A percentile compares a stretch with the other conserved stretches of the same genome.
Conservation (phyloP, 2,113 vertebrate species). For the Vidua macroura region DNA sequence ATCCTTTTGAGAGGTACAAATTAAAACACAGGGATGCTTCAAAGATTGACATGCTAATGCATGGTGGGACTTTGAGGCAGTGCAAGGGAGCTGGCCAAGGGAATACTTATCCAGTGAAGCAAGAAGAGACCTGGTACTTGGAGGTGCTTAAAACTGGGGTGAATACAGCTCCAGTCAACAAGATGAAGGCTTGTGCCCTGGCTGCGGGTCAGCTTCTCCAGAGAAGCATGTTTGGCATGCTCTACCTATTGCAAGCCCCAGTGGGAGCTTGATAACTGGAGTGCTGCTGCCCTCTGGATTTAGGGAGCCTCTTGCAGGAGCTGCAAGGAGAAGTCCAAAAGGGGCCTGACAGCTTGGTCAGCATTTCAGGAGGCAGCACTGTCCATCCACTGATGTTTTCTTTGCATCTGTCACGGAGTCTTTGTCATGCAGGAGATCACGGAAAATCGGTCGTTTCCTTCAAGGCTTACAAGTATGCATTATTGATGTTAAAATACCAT, state of each 20-base stretch:
- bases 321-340: background rate
- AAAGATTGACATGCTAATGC: background rate
- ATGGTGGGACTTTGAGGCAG: background rate
- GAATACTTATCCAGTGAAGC: background rate
- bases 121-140: background rate
- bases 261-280: background rate
- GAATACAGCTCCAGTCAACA: background rate
- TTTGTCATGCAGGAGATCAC: background rate
- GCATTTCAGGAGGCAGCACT: background rate
- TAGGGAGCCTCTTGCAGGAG: background rate
- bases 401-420: background rate
- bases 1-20: background rate
- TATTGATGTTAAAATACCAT: background rate
- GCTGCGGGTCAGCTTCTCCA: background rate
- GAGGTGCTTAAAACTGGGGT: background rate
- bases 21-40: background rate
- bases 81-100: background rate
- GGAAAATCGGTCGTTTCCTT: accelerated
- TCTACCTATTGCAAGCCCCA: background rate
- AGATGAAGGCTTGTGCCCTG: background rate
- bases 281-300: background rate
- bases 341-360: background rate
- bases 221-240: background rate
- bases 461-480: background rate
- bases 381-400: background rate